phyloP scores from a whole-genome alignment of 2,797 vertebrate genomes.

The Staurois parvus region DNA sequence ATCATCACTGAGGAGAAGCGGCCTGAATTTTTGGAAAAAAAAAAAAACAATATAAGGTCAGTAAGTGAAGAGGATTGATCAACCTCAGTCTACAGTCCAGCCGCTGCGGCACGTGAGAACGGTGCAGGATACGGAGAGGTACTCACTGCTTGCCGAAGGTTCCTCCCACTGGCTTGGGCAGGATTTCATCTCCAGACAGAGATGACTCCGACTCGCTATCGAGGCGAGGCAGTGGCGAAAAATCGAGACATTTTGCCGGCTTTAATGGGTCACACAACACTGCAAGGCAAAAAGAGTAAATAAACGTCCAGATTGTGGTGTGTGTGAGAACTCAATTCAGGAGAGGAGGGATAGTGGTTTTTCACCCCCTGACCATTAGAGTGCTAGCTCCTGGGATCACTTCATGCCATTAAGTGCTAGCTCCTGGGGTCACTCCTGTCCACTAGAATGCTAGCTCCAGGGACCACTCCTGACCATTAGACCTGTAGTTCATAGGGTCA shows the following conservation, averaged over 20 bases:
- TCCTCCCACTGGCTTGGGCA: constrained; percentile 82
- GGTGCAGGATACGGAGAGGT: not conserved
- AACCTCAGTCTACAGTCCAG: too few relatives aligned
- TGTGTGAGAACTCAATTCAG: too few relatives aligned
- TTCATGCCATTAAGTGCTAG: not conserved
- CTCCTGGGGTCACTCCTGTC: not conserved
- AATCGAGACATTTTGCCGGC: constrained; percentile 87
- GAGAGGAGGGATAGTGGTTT: too few relatives aligned
- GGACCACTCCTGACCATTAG: not conserved
- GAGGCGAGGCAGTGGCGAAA: constrained; percentile 90
- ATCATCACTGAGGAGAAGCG: constrained; percentile 88
- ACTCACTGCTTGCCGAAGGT: constrained; percentile 89
- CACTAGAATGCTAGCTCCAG: too few relatives aligned
- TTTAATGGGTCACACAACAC: not conserved
- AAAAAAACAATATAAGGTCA: too few relatives aligned
- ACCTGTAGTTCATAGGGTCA: not conserved
- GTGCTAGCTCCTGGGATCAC: not conserved
- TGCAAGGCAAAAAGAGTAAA: not conserved
- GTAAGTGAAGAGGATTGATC: too few relatives aligned
- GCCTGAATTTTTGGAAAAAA: constrained; percentile 69
- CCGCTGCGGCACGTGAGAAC: fast-evolving
- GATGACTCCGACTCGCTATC: constrained; percentile 95
- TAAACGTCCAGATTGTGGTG: too few relatives aligned
- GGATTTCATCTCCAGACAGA: constrained; percentile 85
- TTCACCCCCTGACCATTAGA: not conserved